Evolutionary conservation across 2,113 vertebrate species (phyloP).

Genomic region (Xiphorhynchus elegans): DNA sequence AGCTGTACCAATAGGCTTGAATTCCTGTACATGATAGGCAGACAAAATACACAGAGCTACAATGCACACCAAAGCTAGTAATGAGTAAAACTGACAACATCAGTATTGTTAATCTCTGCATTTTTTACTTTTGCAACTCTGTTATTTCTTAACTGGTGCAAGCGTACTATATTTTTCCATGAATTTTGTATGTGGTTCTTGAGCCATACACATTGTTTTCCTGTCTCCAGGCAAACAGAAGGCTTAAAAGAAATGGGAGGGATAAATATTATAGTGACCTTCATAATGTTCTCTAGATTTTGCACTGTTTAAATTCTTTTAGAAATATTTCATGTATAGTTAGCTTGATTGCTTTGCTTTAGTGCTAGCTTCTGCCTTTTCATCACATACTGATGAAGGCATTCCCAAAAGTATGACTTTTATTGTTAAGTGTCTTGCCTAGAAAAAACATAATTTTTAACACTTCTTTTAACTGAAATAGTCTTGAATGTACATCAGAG

Average conservation of each 20-base stretch:
- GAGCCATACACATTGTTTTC: neutral
- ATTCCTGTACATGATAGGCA: slow-evolving; percentile 85
- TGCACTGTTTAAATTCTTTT: neutral
- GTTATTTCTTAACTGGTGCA: slow-evolving; percentile 16
- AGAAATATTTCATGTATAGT: neutral
- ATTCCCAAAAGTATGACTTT: neutral
- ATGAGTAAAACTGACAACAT: slow-evolving; percentile 49
- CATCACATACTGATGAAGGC: neutral
- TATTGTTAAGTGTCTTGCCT: neutral
- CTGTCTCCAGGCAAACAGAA: neutral
- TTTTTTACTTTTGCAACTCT: neutral
- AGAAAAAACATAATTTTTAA: neutral
- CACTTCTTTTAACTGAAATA: neutral
- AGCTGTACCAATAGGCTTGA: slow-evolving; percentile 88
- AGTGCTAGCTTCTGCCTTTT: neutral
- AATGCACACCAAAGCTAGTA: slow-evolving; percentile 73
- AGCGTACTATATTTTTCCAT: neutral
- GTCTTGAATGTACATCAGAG: neutral
- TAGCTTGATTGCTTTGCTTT: neutral
- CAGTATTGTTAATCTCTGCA: slow-evolving; percentile 59
- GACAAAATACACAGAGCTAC: slow-evolving; percentile 85
- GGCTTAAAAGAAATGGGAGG: neutral
- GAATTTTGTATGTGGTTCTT: neutral
- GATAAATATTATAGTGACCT: neutral
- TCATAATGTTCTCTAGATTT: neutral